A percentile compares a stretch with the other conserved stretches of the same genome.
These are phyloP conservation scores for Cremastinae sp. DNA, from an alignment of 2,888 invertebrate species.

Conservation along the genomic window DNA sequence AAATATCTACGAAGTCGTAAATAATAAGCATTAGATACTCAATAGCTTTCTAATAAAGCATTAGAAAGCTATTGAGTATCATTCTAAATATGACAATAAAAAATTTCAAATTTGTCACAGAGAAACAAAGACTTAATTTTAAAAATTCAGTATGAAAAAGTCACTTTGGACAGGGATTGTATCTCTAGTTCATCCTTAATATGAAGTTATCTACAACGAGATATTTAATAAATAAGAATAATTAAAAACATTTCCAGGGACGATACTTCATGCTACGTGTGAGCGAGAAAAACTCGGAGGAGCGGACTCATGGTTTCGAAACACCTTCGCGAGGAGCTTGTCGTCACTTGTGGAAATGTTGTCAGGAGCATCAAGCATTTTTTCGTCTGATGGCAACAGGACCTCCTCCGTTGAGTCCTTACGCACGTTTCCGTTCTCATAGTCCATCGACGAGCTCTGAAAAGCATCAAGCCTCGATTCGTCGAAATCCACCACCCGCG, in stretches of 20 bases:
- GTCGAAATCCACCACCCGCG: constrained; percentile 84
- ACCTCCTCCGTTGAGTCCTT: constrained; percentile 79
- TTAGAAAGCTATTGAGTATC: too few species aligned
- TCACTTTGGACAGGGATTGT: too few species aligned
- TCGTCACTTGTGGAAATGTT: constrained; percentile 97
- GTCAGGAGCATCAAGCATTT: constrained; percentile 97
- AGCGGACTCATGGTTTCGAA: constrained; percentile 98
- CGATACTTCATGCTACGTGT: constrained; percentile 98
- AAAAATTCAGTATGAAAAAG: too few species aligned
- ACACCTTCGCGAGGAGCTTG: constrained; percentile 95
- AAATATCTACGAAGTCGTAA: not conserved
- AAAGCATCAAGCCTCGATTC: constrained; percentile 78
- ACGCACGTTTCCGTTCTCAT: constrained; percentile 78
- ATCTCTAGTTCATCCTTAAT: too few species aligned
- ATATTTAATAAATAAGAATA: too few species aligned
- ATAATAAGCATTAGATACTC: too few species aligned
- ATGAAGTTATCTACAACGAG: too few species aligned
- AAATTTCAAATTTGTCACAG: too few species aligned
- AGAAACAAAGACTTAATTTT: too few species aligned
- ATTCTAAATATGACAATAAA: too few species aligned
- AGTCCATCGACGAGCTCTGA: constrained; percentile 75
- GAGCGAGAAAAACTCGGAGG: constrained; percentile 97
- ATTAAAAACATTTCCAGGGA: constrained; percentile 80
- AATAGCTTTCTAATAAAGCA: too few species aligned
- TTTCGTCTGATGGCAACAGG: constrained; percentile 90